These are phyloP conservation scores for Formica aserva DNA, from an alignment of 2,888 invertebrate species.

Conservation along the genomic window DNA sequence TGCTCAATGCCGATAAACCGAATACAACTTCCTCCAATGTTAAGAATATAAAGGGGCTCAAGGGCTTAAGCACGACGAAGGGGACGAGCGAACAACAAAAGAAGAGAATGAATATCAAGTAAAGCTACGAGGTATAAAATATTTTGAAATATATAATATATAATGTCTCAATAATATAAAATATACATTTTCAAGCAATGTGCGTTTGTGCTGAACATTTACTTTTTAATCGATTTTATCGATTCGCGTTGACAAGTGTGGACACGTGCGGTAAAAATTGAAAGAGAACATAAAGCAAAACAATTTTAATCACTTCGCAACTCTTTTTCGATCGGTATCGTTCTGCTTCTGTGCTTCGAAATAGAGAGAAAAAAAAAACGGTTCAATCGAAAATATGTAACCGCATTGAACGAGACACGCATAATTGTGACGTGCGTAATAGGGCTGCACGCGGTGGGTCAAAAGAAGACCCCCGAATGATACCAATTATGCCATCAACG, in stretches of 20 bases:
- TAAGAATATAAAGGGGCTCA: not conserved
- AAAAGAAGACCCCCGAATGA: conserved; percentile 82
- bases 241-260: not conserved
- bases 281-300: not conserved
- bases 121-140: not conserved
- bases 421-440: conserved; percentile 36
- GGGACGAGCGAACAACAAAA: not conserved
- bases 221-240: not conserved
- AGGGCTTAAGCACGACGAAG: not conserved
- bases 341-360: not conserved
- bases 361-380: not conserved
- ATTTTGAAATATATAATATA: not conserved
- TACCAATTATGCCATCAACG: conserved; percentile 84
- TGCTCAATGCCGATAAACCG: not conserved
- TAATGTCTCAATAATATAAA: not conserved
- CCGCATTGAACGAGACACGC: conserved; percentile 42
- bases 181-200: not conserved
- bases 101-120: not conserved
- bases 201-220: not conserved
- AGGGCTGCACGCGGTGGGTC: conserved; percentile 73
- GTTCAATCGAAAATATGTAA: conserved; percentile 1
- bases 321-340: conserved; percentile 16
- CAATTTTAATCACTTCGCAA: not conserved
- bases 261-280: not conserved
- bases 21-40: no score